These are phyloP conservation scores for Epinephelus cyanopodus DNA, from an alignment of 2,113 vertebrate species.

Conservation along the genomic window DNA sequence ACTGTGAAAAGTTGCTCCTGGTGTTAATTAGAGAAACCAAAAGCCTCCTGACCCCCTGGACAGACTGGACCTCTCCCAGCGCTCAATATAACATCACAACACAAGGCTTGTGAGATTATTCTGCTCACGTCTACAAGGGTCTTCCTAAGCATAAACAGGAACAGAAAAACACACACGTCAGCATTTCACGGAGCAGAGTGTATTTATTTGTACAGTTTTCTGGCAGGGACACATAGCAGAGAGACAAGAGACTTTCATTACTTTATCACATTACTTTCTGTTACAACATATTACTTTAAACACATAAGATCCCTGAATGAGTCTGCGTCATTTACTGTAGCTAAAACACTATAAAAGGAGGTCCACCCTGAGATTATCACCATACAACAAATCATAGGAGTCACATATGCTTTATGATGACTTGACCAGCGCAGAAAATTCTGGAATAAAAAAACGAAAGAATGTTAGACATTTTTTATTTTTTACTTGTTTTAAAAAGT, in stretches of 20 bases:
- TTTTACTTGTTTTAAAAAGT: too few relatives aligned
- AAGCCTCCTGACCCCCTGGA: neutral
- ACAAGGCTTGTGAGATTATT: neutral
- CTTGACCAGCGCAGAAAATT: slow-evolving; percentile 80
- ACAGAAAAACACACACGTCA: neutral
- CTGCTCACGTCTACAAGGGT: neutral
- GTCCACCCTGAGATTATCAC: slow-evolving; percentile 30
- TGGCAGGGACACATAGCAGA: slow-evolving; percentile 46
- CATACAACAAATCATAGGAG: neutral
- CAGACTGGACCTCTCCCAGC: slow-evolving; percentile 9
- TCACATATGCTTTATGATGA: slow-evolving; percentile 63
- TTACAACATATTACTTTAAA: slow-evolving; percentile 4
- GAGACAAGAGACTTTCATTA: neutral
- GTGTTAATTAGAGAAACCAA: slow-evolving; percentile 30
- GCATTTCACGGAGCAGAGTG: slow-evolving; percentile 7
- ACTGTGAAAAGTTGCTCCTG: slow-evolving; percentile 32
- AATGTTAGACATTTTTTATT: neutral
- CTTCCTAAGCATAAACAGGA: neutral
- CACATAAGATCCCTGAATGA: neutral
- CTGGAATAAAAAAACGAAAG: slow-evolving; percentile 52
- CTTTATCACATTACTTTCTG: slow-evolving; percentile 30
- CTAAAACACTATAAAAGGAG: slow-evolving; percentile 11
- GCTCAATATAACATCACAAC: slow-evolving; percentile 33
- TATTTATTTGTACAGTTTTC: slow-evolving; percentile 48
- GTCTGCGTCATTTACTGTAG: slow-evolving; percentile 14